phyloP scores from a whole-genome alignment of 2,797 vertebrate species.

The Chelmon rostratus region DNA sequence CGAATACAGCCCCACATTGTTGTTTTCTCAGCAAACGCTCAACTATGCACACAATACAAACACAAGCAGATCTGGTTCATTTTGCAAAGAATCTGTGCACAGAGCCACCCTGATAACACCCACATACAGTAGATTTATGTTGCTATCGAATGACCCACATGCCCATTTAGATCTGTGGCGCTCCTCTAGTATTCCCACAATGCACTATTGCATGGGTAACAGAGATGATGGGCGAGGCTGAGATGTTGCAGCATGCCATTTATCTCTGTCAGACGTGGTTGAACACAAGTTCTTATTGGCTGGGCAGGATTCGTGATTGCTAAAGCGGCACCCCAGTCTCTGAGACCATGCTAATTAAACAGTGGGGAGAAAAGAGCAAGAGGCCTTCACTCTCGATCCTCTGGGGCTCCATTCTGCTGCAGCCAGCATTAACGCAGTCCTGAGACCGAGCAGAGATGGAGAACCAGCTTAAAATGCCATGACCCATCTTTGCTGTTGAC shows the following conservation, averaged over 20 bases:
- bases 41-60: conserved; percentile 6
- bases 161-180: conserved; percentile 64
- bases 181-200: conserved; percentile 68
- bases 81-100: conserved; percentile 8
- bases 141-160: conserved; percentile 68
- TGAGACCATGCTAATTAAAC: conserved; percentile 77
- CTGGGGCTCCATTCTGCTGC: conserved; percentile 48
- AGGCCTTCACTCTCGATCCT: conserved; percentile 52
- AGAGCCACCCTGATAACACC: conserved; percentile 43
- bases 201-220: conserved; percentile 68
- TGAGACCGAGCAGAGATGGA: conserved; percentile 40
- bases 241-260: conserved; percentile 80
- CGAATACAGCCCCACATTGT: background rate
- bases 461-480: conserved; percentile 48
- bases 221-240: conserved; percentile 74
- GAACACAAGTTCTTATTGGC: conserved; percentile 85
- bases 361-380: conserved; percentile 58
- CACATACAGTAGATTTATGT: conserved; percentile 37
- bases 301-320: conserved; percentile 78
- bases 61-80: conserved; percentile 15
- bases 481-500: conserved; percentile 34
- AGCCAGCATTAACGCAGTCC: conserved; percentile 49
- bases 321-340: conserved; percentile 75
- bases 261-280: conserved; percentile 84
- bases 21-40: conserved; percentile 5